Evolutionary conservation across 2,797 vertebrate genomes (phyloP), one percentile per base, ranked within the genome.

Genomic region (Chaenodraco wilsoni): DNA sequence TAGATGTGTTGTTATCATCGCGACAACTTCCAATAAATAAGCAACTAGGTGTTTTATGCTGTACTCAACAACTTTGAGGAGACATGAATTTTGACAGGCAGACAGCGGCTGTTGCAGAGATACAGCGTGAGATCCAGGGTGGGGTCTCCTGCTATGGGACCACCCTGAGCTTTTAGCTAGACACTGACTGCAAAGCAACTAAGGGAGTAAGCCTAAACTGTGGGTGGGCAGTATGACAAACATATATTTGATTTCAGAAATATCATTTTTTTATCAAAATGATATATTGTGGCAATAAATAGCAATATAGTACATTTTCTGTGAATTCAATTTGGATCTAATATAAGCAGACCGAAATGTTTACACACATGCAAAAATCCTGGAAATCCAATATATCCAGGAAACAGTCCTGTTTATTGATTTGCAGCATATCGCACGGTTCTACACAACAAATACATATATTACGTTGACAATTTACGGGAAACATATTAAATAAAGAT

Each of bases 11-110:
- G 57, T 50, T 54, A 57, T 27, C 45, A 79, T 63, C 23, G 15
- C 9, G 46, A 48, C 43, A 66, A 63, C n/a, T 56, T 70, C 50
- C n/a, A 60, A 63, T 49, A 69, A 76, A 72, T 41, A 69, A 78
- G 61, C 40, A 23, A 69, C 57, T 45, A 60, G 59, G n/a, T 68
- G 58, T 54, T 72, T 3, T 45, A 17, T 50, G 60, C 19, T 57
- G 23, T 17, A 31, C 17, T 58, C 1, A 14, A 37, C 65, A 60
- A 49, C 65, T 13, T 37, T 51, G 15, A 43, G 55, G 65, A 5
- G 46, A 65, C 19, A 13, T 40, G 7, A 41, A 70, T 16, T 9
- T 33, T 56, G 37, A 41, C 3, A 0, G 8, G 16, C 16, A 45
- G 2, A 4, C 11, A 48, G 3, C 12, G 54, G 9, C 23, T 50